phyloP scores from a whole-genome alignment of 2,113 vertebrate genomes.

The Steatornis caripensis region DNA sequence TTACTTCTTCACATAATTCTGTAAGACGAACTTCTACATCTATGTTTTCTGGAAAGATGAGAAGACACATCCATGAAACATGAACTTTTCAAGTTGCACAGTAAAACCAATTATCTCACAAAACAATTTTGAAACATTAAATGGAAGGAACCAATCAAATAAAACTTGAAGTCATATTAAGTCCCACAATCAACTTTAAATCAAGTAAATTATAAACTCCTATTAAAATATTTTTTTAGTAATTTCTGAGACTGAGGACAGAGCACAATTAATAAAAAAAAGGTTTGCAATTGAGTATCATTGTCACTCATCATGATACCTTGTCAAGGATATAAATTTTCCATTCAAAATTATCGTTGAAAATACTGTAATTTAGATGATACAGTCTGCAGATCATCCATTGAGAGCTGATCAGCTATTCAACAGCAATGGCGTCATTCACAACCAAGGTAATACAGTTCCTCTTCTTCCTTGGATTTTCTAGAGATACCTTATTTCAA shows the following conservation, averaged over 20 bases:
- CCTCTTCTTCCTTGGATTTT: background rate
- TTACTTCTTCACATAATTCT: slow-evolving; percentile 93
- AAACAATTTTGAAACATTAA: background rate
- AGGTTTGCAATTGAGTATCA: background rate
- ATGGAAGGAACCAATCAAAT: background rate
- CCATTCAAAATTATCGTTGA: background rate
- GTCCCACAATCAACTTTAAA: background rate
- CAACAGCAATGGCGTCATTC: background rate
- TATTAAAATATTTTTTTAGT: background rate
- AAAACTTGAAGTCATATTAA: background rate
- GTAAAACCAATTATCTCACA: background rate
- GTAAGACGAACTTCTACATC: slow-evolving; percentile 90
- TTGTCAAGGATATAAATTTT: background rate
- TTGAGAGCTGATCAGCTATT: background rate
- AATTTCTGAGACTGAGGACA: background rate
- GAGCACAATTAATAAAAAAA: background rate
- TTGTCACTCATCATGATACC: background rate
- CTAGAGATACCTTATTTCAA: background rate
- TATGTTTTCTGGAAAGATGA: slow-evolving; percentile 86
- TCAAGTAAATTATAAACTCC: background rate
- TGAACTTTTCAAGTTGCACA: slow-evolving; percentile 3
- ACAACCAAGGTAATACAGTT: background rate
- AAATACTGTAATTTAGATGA: background rate
- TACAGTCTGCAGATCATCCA: background rate
- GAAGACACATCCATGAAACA: slow-evolving; percentile 43